These are phyloP conservation scores for Pogonognathellus flavescens DNA, from an alignment of 1,140 invertebrate species.

Conservation along the genomic window DNA sequence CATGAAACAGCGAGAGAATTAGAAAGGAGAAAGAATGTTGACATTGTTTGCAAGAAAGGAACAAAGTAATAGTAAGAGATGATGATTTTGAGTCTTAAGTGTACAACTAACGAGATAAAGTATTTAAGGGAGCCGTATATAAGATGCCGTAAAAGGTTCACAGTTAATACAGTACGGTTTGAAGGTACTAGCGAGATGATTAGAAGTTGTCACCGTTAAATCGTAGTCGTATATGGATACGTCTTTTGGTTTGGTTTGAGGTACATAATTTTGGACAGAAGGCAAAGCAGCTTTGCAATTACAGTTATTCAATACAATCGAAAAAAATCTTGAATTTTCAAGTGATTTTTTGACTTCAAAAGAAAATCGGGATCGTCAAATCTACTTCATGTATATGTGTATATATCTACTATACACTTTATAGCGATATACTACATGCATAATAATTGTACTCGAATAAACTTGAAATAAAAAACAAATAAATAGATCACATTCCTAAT, in stretches of 20 bases:
- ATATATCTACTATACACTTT: too few species aligned
- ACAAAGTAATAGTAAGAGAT: constrained; percentile 14
- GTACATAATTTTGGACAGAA: constrained; percentile 32
- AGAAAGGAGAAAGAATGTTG: too few species aligned
- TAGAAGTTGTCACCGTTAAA: constrained; percentile 10
- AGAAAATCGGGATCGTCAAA: too few species aligned
- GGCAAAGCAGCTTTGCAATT: constrained; percentile 23
- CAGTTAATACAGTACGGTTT: constrained; percentile 44
- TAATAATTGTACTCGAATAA: too few species aligned
- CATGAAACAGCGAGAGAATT: too few species aligned
- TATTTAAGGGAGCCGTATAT: background rate
- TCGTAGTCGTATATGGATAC: constrained; percentile 39
- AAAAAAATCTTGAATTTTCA: background rate
- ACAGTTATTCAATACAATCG: background rate
- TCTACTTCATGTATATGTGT: too few species aligned
- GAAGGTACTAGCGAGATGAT: constrained; percentile 39
- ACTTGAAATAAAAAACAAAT: too few species aligned
- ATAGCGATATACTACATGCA: too few species aligned
- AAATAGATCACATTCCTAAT: too few species aligned
- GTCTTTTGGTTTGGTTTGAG: constrained; percentile 31
- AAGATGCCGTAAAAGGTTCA: constrained; percentile 21
- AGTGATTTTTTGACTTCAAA: too few species aligned
- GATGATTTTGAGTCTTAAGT: constrained; percentile 21
- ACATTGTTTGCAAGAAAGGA: background rate
- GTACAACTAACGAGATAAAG: background rate